phyloP scores from a whole-genome alignment of 2,113 vertebrate genomes.

The Aldabrachelys gigantea region DNA sequence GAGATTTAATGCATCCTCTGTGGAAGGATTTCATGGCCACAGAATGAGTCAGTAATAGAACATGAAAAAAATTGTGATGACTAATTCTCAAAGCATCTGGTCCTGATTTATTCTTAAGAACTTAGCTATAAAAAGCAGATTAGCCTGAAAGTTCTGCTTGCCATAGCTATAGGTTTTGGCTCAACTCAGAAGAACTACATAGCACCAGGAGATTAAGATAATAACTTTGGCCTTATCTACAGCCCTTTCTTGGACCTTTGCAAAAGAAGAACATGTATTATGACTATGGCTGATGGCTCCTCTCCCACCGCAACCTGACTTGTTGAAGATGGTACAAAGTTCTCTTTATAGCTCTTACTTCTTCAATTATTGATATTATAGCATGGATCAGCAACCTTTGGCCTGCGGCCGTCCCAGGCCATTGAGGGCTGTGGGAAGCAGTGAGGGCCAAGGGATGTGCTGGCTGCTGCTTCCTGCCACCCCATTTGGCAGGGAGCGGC shows the following conservation, averaged over 20 bases:
- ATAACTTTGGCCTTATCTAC: background rate
- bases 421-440: too few species aligned
- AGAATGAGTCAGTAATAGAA: background rate
- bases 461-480: too few species aligned
- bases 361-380: background rate
- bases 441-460: too few species aligned
- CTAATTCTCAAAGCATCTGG: conserved; percentile 14
- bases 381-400: too few species aligned
- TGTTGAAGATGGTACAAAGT: background rate
- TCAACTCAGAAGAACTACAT: background rate
- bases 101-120: background rate
- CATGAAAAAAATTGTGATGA: background rate
- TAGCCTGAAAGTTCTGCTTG: background rate
- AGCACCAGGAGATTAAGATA: background rate
- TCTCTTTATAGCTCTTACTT: background rate
- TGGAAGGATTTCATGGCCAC: background rate
- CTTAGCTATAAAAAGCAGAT: background rate
- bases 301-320: background rate
- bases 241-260: background rate
- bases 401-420: too few species aligned
- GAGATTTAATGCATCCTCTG: background rate
- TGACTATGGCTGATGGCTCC: background rate
- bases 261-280: accelerated
- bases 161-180: background rate
- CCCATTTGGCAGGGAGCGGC: too few species aligned